Evolutionary conservation across 2,888 invertebrate species (phyloP).

Genomic region (Leucophenga maculata): DNA sequence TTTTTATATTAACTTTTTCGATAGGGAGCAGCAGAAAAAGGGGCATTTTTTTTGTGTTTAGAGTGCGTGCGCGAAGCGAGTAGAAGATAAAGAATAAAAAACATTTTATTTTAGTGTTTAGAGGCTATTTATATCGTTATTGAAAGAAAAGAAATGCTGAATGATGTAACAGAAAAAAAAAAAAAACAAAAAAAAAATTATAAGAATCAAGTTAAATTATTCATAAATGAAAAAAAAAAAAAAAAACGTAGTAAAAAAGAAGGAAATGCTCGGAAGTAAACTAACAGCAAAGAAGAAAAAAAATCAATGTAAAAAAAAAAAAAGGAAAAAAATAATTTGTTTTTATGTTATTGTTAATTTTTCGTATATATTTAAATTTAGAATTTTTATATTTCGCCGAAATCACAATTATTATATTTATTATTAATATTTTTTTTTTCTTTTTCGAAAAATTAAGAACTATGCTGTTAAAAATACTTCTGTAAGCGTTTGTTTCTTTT

Average conservation of each 20-base stretch:
- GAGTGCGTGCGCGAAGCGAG: conserved; percentile 42
- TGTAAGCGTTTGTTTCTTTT: not conserved
- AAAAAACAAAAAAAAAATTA: not conserved
- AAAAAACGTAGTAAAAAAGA: conserved; percentile 16
- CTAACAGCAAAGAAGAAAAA: conserved; percentile 41
- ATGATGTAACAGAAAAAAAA: not conserved
- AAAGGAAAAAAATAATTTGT: conserved; percentile 65
- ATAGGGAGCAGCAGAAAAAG: not conserved
- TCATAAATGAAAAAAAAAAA: conserved; percentile 19
- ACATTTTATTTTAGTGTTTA: conserved; percentile 32
- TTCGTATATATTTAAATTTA: too few species aligned
- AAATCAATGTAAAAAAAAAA: conserved; percentile 17
- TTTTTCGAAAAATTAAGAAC: too few species aligned
- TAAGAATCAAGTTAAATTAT: conserved; percentile 25
- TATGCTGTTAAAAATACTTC: too few species aligned
- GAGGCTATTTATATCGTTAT: conserved; percentile 31
- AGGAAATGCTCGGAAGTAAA: conserved; percentile 9
- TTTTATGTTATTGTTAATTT: conserved; percentile 69
- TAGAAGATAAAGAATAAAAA: conserved; percentile 32
- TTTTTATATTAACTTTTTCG: conserved; percentile 17
- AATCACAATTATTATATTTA: too few species aligned
- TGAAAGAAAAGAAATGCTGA: not conserved
- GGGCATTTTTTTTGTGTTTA: conserved; percentile 9
- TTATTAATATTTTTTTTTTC: too few species aligned
- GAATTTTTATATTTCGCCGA: too few species aligned